Conservation (phyloP, 2,888 invertebrate genomes). For the Stratiomys singularior region DNA sequence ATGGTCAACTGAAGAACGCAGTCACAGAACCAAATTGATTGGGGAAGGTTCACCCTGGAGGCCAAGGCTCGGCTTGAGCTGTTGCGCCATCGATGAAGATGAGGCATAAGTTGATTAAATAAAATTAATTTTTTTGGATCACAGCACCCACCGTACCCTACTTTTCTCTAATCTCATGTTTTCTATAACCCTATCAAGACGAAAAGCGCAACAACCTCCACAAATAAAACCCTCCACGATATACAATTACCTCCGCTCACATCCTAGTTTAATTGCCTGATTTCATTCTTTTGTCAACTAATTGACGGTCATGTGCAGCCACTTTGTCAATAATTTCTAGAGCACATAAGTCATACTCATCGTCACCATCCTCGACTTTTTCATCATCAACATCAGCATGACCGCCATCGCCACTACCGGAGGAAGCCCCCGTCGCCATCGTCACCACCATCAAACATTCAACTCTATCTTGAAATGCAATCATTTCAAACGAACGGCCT, state of each 20-base stretch:
- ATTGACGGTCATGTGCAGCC: slow-evolving; percentile 31
- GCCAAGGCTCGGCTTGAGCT: too few relatives aligned
- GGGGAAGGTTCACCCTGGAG: too few relatives aligned
- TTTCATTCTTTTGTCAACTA: slow-evolving; percentile 27
- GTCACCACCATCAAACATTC: slow-evolving; percentile 1
- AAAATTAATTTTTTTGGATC: too few relatives aligned
- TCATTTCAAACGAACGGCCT: not conserved
- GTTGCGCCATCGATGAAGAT: too few relatives aligned
- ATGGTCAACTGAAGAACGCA: too few relatives aligned
- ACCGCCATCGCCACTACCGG: not conserved
- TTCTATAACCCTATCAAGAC: too few relatives aligned
- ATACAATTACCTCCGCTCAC: not conserved
- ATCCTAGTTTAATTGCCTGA: slow-evolving; percentile 9
- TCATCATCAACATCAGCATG: not conserved
- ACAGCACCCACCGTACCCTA: too few relatives aligned
- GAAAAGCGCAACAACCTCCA: too few relatives aligned
- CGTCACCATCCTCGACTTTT: not conserved
- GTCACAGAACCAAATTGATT: too few relatives aligned
- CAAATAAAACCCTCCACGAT: too few relatives aligned
- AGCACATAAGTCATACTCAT: not conserved
- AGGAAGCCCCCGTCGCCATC: not conserved
- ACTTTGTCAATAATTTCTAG: slow-evolving; percentile 14
- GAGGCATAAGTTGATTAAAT: too few relatives aligned
- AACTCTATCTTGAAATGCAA: slow-evolving; percentile 9
- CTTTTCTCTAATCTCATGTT: too few relatives aligned